Conservation (phyloP, 2,888 invertebrate species). For the Ferrisia virgata region DNA sequence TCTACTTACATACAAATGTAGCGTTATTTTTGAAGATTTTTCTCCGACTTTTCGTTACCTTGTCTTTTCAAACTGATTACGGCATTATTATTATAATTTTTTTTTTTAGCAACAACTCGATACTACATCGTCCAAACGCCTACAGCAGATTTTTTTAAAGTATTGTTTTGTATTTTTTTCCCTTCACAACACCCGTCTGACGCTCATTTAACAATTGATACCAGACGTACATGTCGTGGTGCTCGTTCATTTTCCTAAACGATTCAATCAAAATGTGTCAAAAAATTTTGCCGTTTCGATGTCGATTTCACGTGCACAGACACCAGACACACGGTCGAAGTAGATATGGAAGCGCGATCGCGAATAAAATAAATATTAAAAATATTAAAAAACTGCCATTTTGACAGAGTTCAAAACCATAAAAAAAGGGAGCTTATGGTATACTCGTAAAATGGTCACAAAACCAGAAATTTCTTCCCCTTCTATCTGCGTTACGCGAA, state of each 20-base stretch:
- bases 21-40: not conserved
- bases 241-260: not conserved
- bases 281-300: not conserved
- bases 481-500: not conserved
- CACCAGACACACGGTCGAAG: too few relatives aligned
- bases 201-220: too few relatives aligned
- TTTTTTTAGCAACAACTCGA: not conserved
- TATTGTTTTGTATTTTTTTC: not conserved
- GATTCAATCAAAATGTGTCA: not conserved
- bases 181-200: not conserved
- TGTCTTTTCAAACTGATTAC: not conserved
- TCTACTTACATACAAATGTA: not conserved
- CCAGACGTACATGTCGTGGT: too few relatives aligned
- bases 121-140: not conserved
- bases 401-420: conserved; percentile 36
- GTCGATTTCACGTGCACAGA: not conserved
- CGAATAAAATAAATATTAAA: not conserved
- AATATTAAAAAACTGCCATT: conserved; percentile 11
- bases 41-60: not conserved
- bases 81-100: not conserved
- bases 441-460: conserved; percentile 31
- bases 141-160: not conserved
- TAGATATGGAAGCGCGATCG: not conserved
- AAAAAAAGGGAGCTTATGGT: conserved; percentile 35
- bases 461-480: conserved; percentile 31